These are phyloP conservation scores for Platorchestia sp. DNA, from an alignment of 1,140 invertebrate genomes.

Conservation along the genomic window DNA sequence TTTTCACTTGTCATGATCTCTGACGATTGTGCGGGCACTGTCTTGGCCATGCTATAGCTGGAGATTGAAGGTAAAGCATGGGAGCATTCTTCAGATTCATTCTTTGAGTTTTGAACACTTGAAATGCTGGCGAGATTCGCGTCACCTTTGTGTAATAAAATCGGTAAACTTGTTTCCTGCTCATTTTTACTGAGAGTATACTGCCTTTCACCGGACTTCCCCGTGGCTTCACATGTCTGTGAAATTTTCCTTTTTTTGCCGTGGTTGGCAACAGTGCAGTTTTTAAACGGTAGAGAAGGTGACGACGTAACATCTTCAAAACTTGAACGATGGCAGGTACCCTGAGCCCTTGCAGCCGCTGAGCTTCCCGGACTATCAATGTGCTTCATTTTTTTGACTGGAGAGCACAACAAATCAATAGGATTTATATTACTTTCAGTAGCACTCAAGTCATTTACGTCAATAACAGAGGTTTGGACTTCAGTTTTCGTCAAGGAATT, in stretches of 20 bases:
- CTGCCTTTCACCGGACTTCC: neutral
- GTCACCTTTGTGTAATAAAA: neutral
- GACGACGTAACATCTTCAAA: neutral
- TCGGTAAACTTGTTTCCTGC: neutral
- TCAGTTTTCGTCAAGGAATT: neutral
- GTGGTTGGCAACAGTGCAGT: neutral
- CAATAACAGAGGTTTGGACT: neutral
- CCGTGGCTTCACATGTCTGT: neutral
- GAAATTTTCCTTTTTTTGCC: neutral
- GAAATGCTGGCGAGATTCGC: neutral
- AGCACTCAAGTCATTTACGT: neutral
- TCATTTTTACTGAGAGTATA: neutral
- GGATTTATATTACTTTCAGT: neutral
- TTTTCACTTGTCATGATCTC: neutral
- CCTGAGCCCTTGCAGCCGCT: neutral
- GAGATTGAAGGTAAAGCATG: neutral
- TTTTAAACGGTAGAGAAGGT: neutral
- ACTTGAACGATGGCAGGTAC: neutral
- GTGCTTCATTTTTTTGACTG: neutral
- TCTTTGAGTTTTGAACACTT: neutral
- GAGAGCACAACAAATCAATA: constrained; percentile 14
- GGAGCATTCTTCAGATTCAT: neutral
- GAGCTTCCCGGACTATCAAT: too few relatives aligned
- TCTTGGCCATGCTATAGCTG: neutral
- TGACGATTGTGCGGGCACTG: neutral